Evolutionary conservation across 2,797 vertebrate species (phyloP).

Genomic region (Labeo calbasu): DNA sequence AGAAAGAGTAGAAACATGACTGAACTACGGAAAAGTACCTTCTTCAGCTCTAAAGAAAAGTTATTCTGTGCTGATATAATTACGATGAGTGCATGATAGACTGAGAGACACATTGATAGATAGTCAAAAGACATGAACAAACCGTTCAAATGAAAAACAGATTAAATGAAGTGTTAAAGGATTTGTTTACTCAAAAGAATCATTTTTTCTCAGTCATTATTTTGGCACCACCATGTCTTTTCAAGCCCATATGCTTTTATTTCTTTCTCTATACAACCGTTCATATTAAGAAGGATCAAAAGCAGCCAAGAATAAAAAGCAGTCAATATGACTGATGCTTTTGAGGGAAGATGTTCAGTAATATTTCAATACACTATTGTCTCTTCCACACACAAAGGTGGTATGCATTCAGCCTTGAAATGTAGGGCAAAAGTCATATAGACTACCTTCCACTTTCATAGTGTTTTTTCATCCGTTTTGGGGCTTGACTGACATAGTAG

Average conservation of each 20-base stretch:
- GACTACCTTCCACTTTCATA: not conserved
- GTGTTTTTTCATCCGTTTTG: not conserved
- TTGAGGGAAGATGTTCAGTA: not conserved
- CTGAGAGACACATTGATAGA: not conserved
- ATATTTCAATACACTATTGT: not conserved
- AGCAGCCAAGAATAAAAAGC: not conserved
- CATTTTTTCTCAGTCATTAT: not conserved
- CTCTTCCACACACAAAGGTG: not conserved
- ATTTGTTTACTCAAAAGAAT: not conserved
- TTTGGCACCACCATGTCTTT: not conserved
- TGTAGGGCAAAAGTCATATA: not conserved
- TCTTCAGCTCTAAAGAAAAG: not conserved
- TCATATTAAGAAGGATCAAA: not conserved
- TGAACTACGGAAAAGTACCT: not conserved
- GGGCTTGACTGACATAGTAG: not conserved
- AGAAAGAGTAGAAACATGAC: not conserved
- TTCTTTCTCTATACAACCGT: not conserved
- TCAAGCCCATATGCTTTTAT: not conserved
- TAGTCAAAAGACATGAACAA: not conserved
- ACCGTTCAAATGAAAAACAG: not conserved
- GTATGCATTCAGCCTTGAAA: not conserved
- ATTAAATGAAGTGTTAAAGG: not conserved
- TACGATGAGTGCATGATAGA: not conserved
- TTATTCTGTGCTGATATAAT: not conserved
- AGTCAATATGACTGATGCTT: not conserved